These are phyloP conservation scores for Lampris incognitus DNA, from an alignment of 2,113 vertebrate genomes.

Conservation along the genomic window DNA sequence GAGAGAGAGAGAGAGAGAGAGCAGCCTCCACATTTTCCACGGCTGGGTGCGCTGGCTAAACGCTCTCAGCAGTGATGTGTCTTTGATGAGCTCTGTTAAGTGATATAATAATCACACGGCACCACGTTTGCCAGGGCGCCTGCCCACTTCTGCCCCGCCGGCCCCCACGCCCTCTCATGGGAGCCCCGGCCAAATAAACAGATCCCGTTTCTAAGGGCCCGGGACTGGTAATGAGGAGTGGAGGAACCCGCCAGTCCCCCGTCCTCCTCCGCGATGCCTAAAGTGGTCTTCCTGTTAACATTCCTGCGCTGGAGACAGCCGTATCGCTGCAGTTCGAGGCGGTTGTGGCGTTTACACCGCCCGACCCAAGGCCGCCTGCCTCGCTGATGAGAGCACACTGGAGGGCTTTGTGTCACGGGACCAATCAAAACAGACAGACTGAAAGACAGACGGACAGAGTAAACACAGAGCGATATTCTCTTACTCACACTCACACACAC, in stretches of 20 bases:
- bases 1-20: constrained; percentile 20
- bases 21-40: constrained; percentile 60
- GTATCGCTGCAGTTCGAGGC: constrained; percentile 45
- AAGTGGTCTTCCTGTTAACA: constrained; percentile 73
- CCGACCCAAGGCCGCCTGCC: constrained; percentile 37
- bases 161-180: constrained; percentile 44
- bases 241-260: constrained; percentile 22
- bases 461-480: constrained; percentile 50
- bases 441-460: constrained; percentile 23
- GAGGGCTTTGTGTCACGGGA: constrained; percentile 63
- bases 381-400: constrained; percentile 59
- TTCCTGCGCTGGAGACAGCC: constrained; percentile 63
- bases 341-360: constrained; percentile 59
- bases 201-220: constrained; percentile 70
- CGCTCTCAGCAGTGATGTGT: constrained; percentile 65
- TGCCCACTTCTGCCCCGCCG: constrained; percentile 40
- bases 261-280: constrained; percentile 24
- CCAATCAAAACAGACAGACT: constrained; percentile 43
- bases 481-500: constrained; percentile 22
- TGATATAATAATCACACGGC: constrained; percentile 74
- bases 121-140: constrained; percentile 54
- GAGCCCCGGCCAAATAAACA: constrained; percentile 73
- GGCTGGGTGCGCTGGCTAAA: constrained; percentile 62
- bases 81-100: constrained; percentile 76
- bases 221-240: constrained; percentile 62